Evolutionary conservation across 2,797 vertebrate species (phyloP).

Genomic region (Cuniculus paca): DNA sequence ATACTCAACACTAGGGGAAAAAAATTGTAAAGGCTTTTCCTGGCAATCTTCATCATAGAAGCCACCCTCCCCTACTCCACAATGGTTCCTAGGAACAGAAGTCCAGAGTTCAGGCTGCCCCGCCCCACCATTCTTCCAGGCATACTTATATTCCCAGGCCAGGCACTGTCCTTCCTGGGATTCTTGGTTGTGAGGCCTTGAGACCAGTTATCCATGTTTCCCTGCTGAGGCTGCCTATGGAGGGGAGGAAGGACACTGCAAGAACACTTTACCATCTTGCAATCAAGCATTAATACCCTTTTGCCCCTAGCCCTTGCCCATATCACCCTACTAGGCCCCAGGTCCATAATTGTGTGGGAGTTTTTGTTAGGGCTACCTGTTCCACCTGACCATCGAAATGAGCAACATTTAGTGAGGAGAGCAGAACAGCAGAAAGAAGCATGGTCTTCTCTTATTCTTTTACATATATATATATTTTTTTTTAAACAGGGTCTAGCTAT

Average conservation of each 20-base stretch:
- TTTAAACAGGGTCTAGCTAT: neutral
- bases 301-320: rapidly evolving
- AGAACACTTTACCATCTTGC: neutral
- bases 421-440: rapidly evolving
- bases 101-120: too few relatives aligned
- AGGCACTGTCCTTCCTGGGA: neutral
- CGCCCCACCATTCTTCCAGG: rapidly evolving
- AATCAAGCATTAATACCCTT: neutral
- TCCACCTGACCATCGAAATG: rapidly evolving
- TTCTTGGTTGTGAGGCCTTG: neutral
- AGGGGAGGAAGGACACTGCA: neutral
- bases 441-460: neutral
- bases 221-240: neutral
- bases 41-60: too few relatives aligned
- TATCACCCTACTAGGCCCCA: neutral
- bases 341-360: neutral
- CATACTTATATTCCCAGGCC: neutral
- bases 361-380: rapidly evolving
- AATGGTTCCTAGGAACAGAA: neutral
- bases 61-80: neutral
- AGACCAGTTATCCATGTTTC: neutral
- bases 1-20: neutral
- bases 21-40: neutral
- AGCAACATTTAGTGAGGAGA: neutral
- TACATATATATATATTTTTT: neutral